Conservation (phyloP, 2,797 vertebrate species). For the Petrocephalus sullivani region DNA sequence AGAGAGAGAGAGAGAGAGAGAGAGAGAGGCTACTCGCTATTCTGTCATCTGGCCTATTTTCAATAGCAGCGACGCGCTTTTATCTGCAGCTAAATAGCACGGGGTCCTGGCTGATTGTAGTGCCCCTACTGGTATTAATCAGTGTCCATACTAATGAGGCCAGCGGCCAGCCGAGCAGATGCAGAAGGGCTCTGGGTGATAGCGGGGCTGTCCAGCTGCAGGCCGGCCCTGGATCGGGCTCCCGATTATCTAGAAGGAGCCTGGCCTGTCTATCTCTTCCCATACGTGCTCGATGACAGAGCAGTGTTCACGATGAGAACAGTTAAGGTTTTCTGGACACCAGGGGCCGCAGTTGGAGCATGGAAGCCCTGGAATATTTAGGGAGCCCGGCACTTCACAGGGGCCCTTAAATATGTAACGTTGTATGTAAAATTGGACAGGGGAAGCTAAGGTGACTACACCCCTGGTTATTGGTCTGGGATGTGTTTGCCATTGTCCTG, state of each 20-base stretch:
- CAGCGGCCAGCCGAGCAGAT: slow-evolving; percentile 55
- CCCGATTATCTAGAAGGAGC: neutral
- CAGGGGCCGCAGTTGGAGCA: neutral
- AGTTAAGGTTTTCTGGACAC: neutral
- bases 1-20: slow-evolving; percentile 40
- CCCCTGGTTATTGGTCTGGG: neutral
- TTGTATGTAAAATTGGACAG: neutral
- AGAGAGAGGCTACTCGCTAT: slow-evolving; percentile 52
- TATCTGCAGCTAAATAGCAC: slow-evolving; percentile 66
- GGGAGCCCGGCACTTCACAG: neutral
- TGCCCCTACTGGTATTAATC: slow-evolving; percentile 69
- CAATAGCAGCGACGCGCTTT: slow-evolving; percentile 65
- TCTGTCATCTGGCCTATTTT: slow-evolving; percentile 56
- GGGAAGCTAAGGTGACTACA: neutral
- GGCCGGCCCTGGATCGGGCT: neutral
- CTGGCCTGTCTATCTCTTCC: neutral
- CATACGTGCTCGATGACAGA: neutral
- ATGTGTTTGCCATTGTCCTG: neutral
- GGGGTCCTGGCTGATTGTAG: slow-evolving; percentile 64
- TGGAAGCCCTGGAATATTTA: neutral
- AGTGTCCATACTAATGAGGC: slow-evolving; percentile 60
- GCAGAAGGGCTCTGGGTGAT: slow-evolving; percentile 54
- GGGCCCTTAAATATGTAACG: neutral
- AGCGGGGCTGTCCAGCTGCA: slow-evolving; percentile 39
- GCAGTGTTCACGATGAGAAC: neutral